Evolutionary conservation across 2,888 invertebrate species (phyloP), one percentile per base, ranked within the genome.

Genomic region (Linyphia triangularis): DNA sequence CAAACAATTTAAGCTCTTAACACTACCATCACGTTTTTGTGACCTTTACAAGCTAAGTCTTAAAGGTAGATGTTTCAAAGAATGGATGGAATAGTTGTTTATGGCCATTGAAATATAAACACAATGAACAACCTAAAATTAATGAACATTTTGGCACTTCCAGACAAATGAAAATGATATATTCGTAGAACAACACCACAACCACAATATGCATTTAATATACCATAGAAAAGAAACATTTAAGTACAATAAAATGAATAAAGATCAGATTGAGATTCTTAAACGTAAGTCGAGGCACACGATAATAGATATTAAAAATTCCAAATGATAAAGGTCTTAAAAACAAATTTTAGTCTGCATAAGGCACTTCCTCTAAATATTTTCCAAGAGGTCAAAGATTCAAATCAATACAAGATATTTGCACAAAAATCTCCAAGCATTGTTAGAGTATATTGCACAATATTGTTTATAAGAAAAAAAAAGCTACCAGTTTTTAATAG

Each of bases 81-180:
- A 51, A 26, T 43, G 70, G 70, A 70, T 70, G 70, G 70, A 70
- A 28, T 70, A 30, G 40, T 40, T 43, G 19, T 28, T 67, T 72
- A 85, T 85, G 72, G 78, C 85, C 69, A 70, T 70, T 19, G 30
- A 75, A 67, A 75, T 51, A 67, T 61, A 85, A 78, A 72, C 19
- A 85, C 33, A 61, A 70, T 78, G 78, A 85, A 72, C 43, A 51
- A 73, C 59, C 61, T 84, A 78, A 26, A 70, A 37, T 67, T 69
- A 33, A 85, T 85, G 78, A 78, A 72, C 69, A 61, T 78, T 85
- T 85, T 85, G 85, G 85, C 85, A 85, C 85, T 75, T 73, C 40
- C 63, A 69, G 63, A 78, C 78, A 85, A 85, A 85, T 85, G 85
- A 85, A 85, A 82, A 78, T 63, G 77, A 78, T 30, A 69, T 16